Evolutionary conservation across 2,113 vertebrate genomes (phyloP).

Genomic region (Pelobates fuscus): DNA sequence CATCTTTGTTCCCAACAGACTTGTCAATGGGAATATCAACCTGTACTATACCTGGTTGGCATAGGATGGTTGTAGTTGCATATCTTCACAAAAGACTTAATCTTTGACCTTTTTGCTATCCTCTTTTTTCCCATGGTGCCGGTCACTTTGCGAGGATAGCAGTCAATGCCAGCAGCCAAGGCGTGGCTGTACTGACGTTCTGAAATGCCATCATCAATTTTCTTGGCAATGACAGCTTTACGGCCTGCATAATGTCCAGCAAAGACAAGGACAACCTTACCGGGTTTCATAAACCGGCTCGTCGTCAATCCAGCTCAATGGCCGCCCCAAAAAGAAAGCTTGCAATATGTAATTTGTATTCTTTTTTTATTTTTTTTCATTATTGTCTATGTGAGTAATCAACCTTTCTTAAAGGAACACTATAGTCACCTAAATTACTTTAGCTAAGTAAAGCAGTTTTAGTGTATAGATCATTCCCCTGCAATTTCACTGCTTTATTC

Average conservation of each 20-base stretch:
- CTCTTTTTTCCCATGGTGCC: constrained; percentile 97
- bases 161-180: too few species aligned
- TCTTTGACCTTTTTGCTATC: constrained; percentile 94
- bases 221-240: constrained; percentile 98
- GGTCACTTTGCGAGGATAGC: constrained; percentile 96
- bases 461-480: too few species aligned
- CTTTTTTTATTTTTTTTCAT: too few species aligned
- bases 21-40: constrained; percentile 98
- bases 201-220: constrained; percentile 92
- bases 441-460: too few species aligned
- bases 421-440: too few species aligned
- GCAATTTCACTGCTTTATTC: too few species aligned
- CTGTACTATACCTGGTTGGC: constrained; percentile 89
- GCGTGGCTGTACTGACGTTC: constrained; percentile 94
- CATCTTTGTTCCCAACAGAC: constrained; percentile 95
- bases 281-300: constrained; percentile 99
- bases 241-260: constrained; percentile 95
- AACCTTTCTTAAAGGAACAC: too few species aligned
- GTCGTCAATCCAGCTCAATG: too few species aligned
- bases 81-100: constrained; percentile 96
- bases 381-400: too few species aligned
- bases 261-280: constrained; percentile 96
- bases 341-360: too few species aligned
- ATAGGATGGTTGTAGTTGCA: constrained; percentile 98
- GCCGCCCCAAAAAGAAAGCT: too few species aligned